Evolutionary conservation across 2,888 invertebrate species (phyloP).

Genomic region (Lasius platythorax): DNA sequence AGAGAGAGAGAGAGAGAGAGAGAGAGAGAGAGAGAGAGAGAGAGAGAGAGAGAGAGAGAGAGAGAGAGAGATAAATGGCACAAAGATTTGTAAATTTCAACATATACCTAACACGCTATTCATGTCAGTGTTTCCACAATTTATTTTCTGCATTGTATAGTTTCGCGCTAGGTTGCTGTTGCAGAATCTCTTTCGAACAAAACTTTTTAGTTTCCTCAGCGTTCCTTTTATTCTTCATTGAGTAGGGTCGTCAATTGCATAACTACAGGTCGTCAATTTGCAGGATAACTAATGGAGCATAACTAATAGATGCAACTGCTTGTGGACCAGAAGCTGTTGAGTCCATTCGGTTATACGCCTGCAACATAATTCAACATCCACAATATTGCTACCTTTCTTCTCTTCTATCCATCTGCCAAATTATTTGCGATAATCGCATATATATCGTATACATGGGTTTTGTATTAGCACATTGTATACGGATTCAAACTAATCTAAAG

Average conservation of each 20-base stretch:
- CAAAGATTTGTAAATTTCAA: neutral
- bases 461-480: neutral
- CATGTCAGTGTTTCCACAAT: neutral
- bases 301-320: no score
- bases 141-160: neutral
- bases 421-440: neutral
- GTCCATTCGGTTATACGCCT: neutral
- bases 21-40: no score
- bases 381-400: neutral
- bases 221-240: neutral
- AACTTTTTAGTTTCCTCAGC: neutral
- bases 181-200: neutral
- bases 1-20: neutral
- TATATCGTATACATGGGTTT: neutral
- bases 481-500: neutral
- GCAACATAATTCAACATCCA: neutral
- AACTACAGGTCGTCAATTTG: neutral
- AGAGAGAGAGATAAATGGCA: neutral
- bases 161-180: neutral
- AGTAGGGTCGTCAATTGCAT: no score
- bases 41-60: no score
- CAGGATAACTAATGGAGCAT: neutral
- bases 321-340: neutral
- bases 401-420: neutral
- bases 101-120: neutral